Evolutionary conservation across 2,888 invertebrate genomes (phyloP), one percentile per base, ranked within the genome.

Genomic region (Cheilosia grossa): DNA sequence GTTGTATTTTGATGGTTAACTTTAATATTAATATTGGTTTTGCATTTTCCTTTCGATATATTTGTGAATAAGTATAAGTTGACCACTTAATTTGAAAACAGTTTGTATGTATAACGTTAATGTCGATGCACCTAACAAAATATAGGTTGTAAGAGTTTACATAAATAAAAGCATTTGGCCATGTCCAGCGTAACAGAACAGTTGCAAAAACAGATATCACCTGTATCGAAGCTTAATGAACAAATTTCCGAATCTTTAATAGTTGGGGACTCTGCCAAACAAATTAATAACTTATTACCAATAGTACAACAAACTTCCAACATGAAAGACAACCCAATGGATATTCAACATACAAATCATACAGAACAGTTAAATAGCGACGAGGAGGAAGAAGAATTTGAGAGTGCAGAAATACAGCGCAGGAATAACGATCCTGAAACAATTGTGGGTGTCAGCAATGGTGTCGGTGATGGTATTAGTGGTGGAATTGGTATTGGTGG

Each of bases 201-300:
- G 24, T 9, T 27, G 53, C 61, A 53, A 51, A 53, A 15, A 27
- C 44, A 54, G 17, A 5, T 37, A 17, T 58, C 74, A 33, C 51
- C 58, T 33, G 30, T 13, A 2, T 15, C 27, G 9, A 90, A 90
- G 88, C 89, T 89, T 89, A 90, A 91, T 87, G 89, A 88, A 89
- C 89, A 89, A 89, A 89, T 89, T 89, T 89, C 90, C 88, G 88
- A 89, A 87, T 87, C 89, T 77, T 88, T 89, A 77, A 87, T 80
- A 85, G 40, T 33, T 67, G 69, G 56, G 9, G 66, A 73, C 2
- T 40, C 30, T 33, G 37, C 56, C 49, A 77, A 67, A 42, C 78
- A 54, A 51, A 73, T 70, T 66, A 66, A 61, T 73, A 87, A 66
- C 58, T 53, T 40, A 56, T 66, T 64, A 64, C 37, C 64, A 72